Percentiles rank a stretch among this genome's conserved stretches.
Conservation (phyloP, 1,140 invertebrate genomes). For the Conus betulinus region DNA sequence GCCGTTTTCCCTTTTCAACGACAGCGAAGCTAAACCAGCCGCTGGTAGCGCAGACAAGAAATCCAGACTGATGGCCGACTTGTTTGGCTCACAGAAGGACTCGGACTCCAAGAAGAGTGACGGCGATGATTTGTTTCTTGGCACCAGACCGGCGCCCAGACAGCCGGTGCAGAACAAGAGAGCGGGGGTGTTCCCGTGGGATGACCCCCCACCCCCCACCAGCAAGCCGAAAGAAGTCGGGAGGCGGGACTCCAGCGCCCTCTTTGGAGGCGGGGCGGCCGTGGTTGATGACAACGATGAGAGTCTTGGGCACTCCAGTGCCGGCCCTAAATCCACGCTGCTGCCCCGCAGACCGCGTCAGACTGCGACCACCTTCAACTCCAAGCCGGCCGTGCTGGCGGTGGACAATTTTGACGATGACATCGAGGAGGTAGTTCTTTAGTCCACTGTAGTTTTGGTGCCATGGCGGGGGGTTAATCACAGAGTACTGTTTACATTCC, state of each 20-base stretch:
- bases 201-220: conserved; percentile 39
- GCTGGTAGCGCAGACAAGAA: conserved; percentile 45
- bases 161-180: conserved; percentile 41
- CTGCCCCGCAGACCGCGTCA: conserved; percentile 47
- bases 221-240: conserved; percentile 11
- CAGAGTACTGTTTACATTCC: too few species aligned
- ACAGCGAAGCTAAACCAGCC: not conserved
- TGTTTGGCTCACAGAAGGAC: conserved; percentile 57
- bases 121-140: conserved; percentile 52
- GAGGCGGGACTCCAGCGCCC: conserved; percentile 43
- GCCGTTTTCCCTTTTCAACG: conserved; percentile 33
- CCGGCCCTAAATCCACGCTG: conserved; percentile 37
- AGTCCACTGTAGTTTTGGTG: not conserved
- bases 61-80: conserved; percentile 56
- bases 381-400: conserved; percentile 57
- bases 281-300: conserved; percentile 48
- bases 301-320: not conserved
- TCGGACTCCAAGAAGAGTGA: conserved; percentile 36
- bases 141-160: conserved; percentile 14
- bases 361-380: conserved; percentile 49
- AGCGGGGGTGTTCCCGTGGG: conserved; percentile 53
- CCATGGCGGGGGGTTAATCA: not conserved
- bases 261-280: conserved; percentile 57
- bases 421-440: conserved; percentile 66
- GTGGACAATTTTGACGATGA: conserved; percentile 62